Evolutionary conservation across 2,797 vertebrate species (phyloP).

Genomic region (Pipistrellus pipistrellus): DNA sequence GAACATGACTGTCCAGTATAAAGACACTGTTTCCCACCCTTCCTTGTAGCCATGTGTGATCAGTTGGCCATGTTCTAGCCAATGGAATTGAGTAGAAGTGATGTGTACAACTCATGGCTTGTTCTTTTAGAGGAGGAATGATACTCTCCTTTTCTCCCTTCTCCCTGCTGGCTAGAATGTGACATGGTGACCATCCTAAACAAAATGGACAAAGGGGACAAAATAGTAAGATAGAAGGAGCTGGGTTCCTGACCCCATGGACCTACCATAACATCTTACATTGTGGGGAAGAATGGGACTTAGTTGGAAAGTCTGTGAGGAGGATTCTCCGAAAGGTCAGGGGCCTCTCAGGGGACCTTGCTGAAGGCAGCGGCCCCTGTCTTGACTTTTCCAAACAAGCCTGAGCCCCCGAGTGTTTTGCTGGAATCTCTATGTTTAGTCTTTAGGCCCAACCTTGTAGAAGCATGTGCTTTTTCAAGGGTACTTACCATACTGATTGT

Average conservation of each 20-base stretch:
- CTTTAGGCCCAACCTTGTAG: too few species aligned
- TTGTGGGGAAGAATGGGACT: too few species aligned
- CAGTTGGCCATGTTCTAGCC: background rate
- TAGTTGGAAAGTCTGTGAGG: too few species aligned
- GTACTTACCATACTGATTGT: too few species aligned
- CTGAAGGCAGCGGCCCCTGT: too few species aligned
- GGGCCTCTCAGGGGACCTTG: too few species aligned
- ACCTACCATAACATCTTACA: too few species aligned
- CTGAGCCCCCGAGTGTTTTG: too few species aligned
- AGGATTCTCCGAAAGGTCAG: too few species aligned
- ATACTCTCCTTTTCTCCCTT: background rate
- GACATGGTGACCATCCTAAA: background rate
- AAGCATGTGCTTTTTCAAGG: too few species aligned
- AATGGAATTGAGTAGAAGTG: background rate
- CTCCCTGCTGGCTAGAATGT: background rate
- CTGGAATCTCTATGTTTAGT: too few species aligned
- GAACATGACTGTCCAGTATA: background rate
- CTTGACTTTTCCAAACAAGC: too few species aligned
- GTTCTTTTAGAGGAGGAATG: background rate
- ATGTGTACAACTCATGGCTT: background rate
- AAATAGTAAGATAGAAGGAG: background rate
- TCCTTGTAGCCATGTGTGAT: background rate
- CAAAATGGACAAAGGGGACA: background rate
- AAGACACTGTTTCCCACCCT: background rate
- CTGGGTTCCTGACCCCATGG: background rate